Evolutionary conservation across 1,140 invertebrate genomes (phyloP), one percentile per base, ranked within the genome.

Genomic region (Holotrichia oblita): DNA sequence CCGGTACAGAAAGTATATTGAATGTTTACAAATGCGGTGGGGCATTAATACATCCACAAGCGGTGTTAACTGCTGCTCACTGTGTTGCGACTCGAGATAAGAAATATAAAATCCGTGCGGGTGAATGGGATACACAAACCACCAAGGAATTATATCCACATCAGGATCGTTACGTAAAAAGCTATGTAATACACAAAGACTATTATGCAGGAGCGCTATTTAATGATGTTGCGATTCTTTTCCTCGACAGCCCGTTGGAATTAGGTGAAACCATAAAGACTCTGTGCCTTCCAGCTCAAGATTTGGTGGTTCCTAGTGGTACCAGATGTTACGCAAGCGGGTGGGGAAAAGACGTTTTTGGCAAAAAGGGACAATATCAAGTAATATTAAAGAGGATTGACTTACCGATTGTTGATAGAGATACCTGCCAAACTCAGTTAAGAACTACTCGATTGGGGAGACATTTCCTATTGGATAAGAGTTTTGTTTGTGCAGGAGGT

Each of bases 51-150:
- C 61, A 64, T 64, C 61, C 61, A 9, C 61, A 27, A 27, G 61
- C 61, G 0, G 61, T 64, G 3, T 64, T 76, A 76, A 76, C 74
- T 12, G 93, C 92, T 0, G 93, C 92, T 20, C 93, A 95, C 83
- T 91, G 90, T 78, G 89, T 91, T 0, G 83, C 76, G 0, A 85
- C 83, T 6, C 83, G 86, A 74, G 59, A 85, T 83, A n/a, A n/a
- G n/a, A n/a, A n/a, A n/a, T n/a, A n/a, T n/a, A n/a, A n/a, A n/a
- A n/a, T n/a, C n/a, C n/a, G 94, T 7, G 91, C 92, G 6, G 94
- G 94, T 9, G 93, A 95, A 89, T 95, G 93, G 93, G 93, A 96
- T 83, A 95, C 94, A 0, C 93, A 95, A 84, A 93, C 91, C 0
- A 92, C 90, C 76, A 89, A 89, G 12, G 94, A 83, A n/a, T n/a